Base-by-base conservation (phyloP, 2,113 vertebrate genomes). In the Scatophagus argus region DNA sequence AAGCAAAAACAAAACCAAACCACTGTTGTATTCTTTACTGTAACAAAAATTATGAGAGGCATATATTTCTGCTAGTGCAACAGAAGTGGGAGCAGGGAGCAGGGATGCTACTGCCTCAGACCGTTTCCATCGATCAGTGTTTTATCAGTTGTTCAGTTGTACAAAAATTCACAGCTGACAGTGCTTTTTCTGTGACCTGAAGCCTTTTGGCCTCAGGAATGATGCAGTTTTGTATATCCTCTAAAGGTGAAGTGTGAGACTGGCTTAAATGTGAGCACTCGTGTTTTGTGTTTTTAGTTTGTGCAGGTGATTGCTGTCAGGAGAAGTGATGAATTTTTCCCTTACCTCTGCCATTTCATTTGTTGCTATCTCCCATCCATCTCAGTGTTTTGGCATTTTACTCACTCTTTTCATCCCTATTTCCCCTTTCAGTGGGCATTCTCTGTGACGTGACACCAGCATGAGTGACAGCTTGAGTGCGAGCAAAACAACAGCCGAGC, bases 381-480 rank as follows among this genome's bases (percentile, higher is more conserved):
- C 6, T 60, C 74, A 23, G 27, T 38, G 38, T 59, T 56, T 55
- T 78, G 36, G n/a, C 61, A 16, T 68, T 27, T 59, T 36, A 52
- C 34, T 59, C 38, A 34, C 10, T 54, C 8, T 77, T 70, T 75
- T 79, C 23, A 36, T 51, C 32, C 8, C 41, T 14, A 47, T 77
- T 70, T 77, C n/a, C 39, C 31, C 25, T 34, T n/a, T 43, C 64
- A 31, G 7, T 64, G 56, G 63, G 49, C 55, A 62, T 77, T 70
- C 47, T 56, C 61, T 29, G 65, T 68, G 47, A 76, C 64, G 66
- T 25, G 69, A 62, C 52, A 34, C 59, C 44, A 27, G 36, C 23
- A 19, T 43, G 41, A 82, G 23, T 76, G 86, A 66, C 81, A 72
- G 31, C 38, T 71, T n/a, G 44, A 85, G 41, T 61, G 74, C 70